Evolutionary conservation across 2,797 vertebrate genomes (phyloP), one percentile per base, ranked within the genome.

Genomic region (Microtus agrestis): DNA sequence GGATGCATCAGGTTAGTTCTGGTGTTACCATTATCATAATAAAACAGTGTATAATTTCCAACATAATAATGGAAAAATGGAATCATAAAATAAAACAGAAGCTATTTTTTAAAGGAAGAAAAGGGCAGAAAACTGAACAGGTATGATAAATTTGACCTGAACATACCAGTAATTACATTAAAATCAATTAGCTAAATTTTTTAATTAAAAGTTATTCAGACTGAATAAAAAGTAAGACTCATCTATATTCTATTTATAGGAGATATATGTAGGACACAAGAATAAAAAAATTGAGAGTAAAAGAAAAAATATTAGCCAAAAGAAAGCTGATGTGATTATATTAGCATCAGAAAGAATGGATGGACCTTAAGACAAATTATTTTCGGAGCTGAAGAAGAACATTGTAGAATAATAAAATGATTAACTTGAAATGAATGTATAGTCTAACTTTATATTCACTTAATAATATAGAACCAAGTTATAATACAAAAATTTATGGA

Each of bases 161-260:
- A 91, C 4, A 27, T 56, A 82, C 67, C 46, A 84, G 43, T 92
- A 93, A 48, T 95, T 84, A 84, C 37, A 80, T 80, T 91, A 95
- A 95, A 91, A 65, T 80, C 29, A 88, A 87, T 92, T 76, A 71
- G 59, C 4, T 91, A 78, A 94, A 89, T 81, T 31, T n/a, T 91
- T 86, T 91, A 89, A 90, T 85, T 78, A 74, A 95, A 95, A 77
- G 6, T 67, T 88, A 91, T 69, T 96, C 27, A 93, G 54, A 61
- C 12, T 85, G 71, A 89, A 54, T 94, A 56, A 95, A 95, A 93
- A 73, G 25, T 27, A 87, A 85, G 65, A 77, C 40, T 92, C 65
- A 91, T 71, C 4, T 93, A 63, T 86, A 54, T 77, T 96, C 11
- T 78, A 37, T 84, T 95, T 93, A 89, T 63, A 91, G 86, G 89